Percentiles rank a stretch among this genome's conserved stretches.
Evolutionary conservation across 2,888 invertebrate species (phyloP).

Genomic region (Hirtodrosophila confusa): DNA sequence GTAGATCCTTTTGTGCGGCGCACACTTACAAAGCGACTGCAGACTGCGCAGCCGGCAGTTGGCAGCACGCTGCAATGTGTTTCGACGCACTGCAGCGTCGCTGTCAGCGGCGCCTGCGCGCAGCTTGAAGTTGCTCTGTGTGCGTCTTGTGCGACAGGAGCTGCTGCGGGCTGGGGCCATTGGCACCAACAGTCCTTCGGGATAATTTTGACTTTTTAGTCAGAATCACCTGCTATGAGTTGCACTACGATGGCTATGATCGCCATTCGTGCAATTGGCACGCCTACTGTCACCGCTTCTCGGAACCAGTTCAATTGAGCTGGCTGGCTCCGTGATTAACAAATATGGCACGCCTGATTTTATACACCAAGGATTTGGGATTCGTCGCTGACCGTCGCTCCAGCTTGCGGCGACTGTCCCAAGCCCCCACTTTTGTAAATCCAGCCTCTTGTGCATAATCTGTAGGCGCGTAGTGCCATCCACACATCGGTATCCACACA

Average conservation of each 20-base stretch:
- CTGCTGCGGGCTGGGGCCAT: conserved; percentile 26
- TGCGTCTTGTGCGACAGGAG: conserved; percentile 43
- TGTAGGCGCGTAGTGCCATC: conserved; percentile 51
- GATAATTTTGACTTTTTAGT: conserved; percentile 27
- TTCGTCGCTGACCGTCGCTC: conserved; percentile 60
- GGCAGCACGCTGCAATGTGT: conserved; percentile 15
- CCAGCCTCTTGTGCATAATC: conserved; percentile 55
- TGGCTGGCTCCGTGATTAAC: conserved; percentile 1
- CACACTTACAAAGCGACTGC: conserved; percentile 8
- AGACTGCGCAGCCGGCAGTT: conserved; percentile 10
- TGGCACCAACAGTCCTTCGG: conserved; percentile 38
- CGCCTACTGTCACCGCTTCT: conserved; percentile 40
- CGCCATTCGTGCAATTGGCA: conserved; percentile 82
- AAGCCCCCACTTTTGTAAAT: conserved; percentile 33
- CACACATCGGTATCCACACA: conserved; percentile 16
- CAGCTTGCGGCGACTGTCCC: conserved; percentile 46
- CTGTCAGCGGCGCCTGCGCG: conserved; percentile 13
- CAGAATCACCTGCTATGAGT: conserved; percentile 26
- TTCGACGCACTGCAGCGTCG: conserved; percentile 20
- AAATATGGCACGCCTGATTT: conserved; percentile 62
- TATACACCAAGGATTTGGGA: conserved; percentile 27
- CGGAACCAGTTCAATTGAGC: conserved; percentile 12
- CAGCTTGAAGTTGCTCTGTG: conserved; percentile 4
- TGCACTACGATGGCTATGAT: conserved; percentile 78
- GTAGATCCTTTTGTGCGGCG: conserved; percentile 48